Conservation (phyloP, 2,888 invertebrate species). For the Agrotis ipsilon region DNA sequence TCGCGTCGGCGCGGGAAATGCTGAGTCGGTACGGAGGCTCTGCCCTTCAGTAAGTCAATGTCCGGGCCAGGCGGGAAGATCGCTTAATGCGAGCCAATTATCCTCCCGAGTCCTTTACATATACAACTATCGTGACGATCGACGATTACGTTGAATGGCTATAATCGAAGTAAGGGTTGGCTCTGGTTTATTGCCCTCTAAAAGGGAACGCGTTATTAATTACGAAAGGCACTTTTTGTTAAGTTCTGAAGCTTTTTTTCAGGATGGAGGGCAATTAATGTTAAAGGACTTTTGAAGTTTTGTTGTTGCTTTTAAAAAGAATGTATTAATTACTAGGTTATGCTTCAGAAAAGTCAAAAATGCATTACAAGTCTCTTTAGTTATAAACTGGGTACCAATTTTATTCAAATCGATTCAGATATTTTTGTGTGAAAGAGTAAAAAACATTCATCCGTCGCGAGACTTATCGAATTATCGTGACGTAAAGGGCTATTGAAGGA, state of each 20-base stretch:
- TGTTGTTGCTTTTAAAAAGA: neutral
- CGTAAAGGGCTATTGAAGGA: no score
- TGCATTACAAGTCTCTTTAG: no score
- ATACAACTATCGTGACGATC: slow-evolving; percentile 60
- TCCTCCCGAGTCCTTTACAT: slow-evolving; percentile 62
- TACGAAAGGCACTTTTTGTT: slow-evolving; percentile 55
- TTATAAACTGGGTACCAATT: no score
- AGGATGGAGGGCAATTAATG: neutral
- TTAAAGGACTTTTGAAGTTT: slow-evolving; percentile 6
- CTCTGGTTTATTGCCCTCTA: slow-evolving; percentile 49
- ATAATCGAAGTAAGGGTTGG: slow-evolving; percentile 59
- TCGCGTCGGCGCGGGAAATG: slow-evolving; percentile 49
- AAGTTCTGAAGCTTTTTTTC: slow-evolving; percentile 11
- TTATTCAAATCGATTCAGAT: no score
- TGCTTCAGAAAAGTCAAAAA: no score
- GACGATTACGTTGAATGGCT: slow-evolving; percentile 53
- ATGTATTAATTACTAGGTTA: no score
- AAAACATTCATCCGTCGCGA: no score
- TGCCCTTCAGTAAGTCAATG: slow-evolving; percentile 71
- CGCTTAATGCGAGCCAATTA: slow-evolving; percentile 72
- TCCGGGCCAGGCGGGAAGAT: slow-evolving; percentile 67
- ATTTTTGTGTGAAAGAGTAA: no score
- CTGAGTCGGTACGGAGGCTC: slow-evolving; percentile 59
- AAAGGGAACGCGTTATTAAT: slow-evolving; percentile 63
- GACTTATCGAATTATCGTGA: no score